Conservation (phyloP, 2,888 invertebrate species). For the Eupelmus urozonus region DNA sequence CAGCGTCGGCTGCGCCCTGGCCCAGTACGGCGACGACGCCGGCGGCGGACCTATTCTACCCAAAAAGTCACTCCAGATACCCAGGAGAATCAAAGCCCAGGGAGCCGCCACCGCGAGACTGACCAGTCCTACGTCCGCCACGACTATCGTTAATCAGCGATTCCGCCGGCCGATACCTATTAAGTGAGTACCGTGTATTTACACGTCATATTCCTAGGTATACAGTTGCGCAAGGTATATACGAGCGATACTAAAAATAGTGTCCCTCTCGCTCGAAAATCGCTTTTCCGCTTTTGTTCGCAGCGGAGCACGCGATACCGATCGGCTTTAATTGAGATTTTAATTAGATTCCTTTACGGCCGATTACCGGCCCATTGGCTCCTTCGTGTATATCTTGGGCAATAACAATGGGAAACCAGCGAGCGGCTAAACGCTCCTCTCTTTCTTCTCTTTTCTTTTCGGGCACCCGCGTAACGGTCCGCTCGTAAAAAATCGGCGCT, state of each 20-base stretch:
- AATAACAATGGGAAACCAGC: slow-evolving; percentile 29
- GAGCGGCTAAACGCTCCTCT: too few species aligned
- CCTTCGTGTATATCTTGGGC: slow-evolving; percentile 4
- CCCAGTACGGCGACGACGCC: slow-evolving; percentile 62
- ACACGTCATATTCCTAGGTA: too few species aligned
- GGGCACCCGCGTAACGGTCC: too few species aligned
- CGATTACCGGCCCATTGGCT: neutral
- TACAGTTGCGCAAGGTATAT: too few species aligned
- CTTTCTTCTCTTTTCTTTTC: too few species aligned
- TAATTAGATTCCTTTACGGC: slow-evolving; percentile 18
- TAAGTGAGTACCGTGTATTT: slow-evolving; percentile 61
- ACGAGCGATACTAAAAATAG: too few species aligned
- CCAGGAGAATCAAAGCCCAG: slow-evolving; percentile 39
- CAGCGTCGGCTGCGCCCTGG: slow-evolving; percentile 62
- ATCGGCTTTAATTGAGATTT: slow-evolving; percentile 30
- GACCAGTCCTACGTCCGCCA: slow-evolving; percentile 60
- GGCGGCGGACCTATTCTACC: slow-evolving; percentile 4
- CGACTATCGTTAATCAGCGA: slow-evolving; percentile 64
- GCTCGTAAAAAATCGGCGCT: neutral
- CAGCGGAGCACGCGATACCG: neutral
- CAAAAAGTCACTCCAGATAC: slow-evolving; percentile 43
- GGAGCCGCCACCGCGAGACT: neutral
- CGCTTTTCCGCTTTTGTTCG: neutral
- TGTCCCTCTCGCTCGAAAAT: neutral
- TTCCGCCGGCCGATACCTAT: slow-evolving; percentile 69